These are phyloP conservation scores for Cephalopholis sonnerati DNA, from an alignment of 2,113 vertebrate genomes.

Conservation along the genomic window DNA sequence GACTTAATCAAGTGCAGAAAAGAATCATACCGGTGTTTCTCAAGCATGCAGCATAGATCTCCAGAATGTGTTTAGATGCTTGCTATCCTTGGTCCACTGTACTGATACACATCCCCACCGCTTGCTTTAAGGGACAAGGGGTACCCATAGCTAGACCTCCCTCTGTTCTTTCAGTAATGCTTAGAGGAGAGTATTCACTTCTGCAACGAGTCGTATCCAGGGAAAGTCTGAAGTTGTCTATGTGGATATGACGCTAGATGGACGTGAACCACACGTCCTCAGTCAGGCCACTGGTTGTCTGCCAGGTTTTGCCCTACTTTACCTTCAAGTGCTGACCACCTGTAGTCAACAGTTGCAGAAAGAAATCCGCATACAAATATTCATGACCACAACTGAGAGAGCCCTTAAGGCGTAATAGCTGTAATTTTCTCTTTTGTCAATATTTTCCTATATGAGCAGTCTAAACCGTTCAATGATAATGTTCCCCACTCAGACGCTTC, in stretches of 20 bases:
- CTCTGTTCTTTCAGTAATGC: conserved; percentile 4
- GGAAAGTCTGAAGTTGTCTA: conserved; percentile 11
- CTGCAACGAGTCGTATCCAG: not conserved
- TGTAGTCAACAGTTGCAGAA: not conserved
- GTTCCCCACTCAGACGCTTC: not conserved
- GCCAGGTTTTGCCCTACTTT: conserved; percentile 30
- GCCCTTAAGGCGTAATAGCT: conserved; percentile 3
- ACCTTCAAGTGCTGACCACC: conserved; percentile 1
- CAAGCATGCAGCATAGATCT: conserved; percentile 31
- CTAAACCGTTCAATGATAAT: conserved; percentile 2
- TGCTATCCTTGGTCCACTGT: not conserved
- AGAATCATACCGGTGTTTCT: conserved; percentile 19
- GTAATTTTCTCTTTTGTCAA: conserved; percentile 6
- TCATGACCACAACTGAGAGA: not conserved
- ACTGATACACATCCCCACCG: not conserved
- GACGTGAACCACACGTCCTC: not conserved
- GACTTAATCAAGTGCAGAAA: conserved; percentile 51
- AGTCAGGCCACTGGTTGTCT: not conserved
- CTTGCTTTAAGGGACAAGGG: not conserved
- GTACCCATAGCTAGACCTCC: not conserved
- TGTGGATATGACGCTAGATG: conserved; percentile 11
- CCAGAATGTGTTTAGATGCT: conserved; percentile 23
- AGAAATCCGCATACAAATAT: not conserved
- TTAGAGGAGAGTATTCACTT: not conserved
- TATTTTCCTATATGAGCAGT: conserved; percentile 6